Percentiles rank a stretch among this genome's conserved stretches.
Evolutionary conservation across 2,797 vertebrate species (phyloP).

Genomic region (Otus scops): DNA sequence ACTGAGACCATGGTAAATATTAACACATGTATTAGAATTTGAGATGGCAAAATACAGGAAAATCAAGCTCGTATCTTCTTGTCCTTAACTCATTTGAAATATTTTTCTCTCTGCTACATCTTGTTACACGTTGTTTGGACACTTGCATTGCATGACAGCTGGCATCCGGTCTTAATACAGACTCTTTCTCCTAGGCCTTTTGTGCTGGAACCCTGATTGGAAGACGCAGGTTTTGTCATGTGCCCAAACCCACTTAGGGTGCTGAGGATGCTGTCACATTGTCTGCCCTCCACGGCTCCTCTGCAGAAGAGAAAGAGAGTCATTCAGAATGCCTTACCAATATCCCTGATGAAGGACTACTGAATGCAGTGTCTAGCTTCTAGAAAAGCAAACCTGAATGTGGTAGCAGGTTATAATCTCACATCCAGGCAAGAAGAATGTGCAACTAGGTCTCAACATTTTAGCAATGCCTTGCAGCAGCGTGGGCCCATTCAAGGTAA

Average conservation of each 20-base stretch:
- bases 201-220: background rate
- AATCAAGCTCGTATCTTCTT: background rate
- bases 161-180: background rate
- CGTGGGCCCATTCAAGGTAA: background rate
- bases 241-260: background rate
- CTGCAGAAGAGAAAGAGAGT: background rate
- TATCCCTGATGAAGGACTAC: background rate
- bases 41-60: background rate
- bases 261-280: background rate
- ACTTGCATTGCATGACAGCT: background rate
- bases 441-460: background rate
- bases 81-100: background rate
- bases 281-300: background rate
- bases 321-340: background rate
- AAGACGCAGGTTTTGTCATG: background rate
- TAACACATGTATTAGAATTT: background rate
- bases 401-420: background rate
- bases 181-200: background rate
- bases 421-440: background rate
- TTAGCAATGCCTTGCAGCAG: background rate
- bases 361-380: background rate
- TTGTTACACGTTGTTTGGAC: background rate
- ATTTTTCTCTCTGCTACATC: background rate
- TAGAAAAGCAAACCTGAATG: background rate
- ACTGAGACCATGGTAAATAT: background rate